Evolutionary conservation across 2,797 vertebrate species (phyloP).

Genomic region (Garrulus glandarius): DNA sequence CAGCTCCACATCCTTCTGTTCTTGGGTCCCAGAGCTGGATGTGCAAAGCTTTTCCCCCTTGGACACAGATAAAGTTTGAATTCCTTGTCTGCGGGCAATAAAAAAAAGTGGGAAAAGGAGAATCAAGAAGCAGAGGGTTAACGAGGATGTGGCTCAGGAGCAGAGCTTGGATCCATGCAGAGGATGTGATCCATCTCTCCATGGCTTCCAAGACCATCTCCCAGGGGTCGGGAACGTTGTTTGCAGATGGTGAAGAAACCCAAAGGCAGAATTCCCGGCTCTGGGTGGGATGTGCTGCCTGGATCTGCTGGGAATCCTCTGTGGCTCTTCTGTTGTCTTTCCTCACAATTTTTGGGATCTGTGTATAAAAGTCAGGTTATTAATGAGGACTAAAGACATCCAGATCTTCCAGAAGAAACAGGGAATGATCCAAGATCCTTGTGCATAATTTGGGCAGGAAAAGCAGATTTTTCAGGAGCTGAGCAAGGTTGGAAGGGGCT

Average conservation of each 20-base stretch:
- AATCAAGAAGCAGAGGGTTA: background rate
- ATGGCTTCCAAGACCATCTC: background rate
- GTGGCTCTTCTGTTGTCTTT: background rate
- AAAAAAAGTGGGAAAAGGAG: background rate
- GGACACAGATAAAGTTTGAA: background rate
- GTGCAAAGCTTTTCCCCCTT: background rate
- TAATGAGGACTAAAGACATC: background rate
- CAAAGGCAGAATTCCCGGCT: background rate
- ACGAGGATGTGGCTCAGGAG: background rate
- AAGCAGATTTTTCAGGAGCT: background rate
- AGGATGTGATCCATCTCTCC: background rate
- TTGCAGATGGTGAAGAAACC: background rate
- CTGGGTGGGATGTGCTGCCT: background rate
- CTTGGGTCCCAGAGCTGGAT: background rate
- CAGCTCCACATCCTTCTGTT: background rate
- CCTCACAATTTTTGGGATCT: background rate
- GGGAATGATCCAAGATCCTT: background rate
- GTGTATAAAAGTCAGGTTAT: background rate
- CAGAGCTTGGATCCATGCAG: background rate
- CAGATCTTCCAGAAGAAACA: background rate
- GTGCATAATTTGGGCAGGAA: accelerated
- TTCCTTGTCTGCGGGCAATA: background rate
- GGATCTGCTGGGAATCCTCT: background rate
- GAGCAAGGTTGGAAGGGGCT: background rate
- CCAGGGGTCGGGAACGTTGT: background rate